Percentiles rank a stretch among this genome's conserved stretches.
phyloP scores from a whole-genome alignment of 2,888 invertebrate species.

The Caenorhabditis japonica region DNA sequence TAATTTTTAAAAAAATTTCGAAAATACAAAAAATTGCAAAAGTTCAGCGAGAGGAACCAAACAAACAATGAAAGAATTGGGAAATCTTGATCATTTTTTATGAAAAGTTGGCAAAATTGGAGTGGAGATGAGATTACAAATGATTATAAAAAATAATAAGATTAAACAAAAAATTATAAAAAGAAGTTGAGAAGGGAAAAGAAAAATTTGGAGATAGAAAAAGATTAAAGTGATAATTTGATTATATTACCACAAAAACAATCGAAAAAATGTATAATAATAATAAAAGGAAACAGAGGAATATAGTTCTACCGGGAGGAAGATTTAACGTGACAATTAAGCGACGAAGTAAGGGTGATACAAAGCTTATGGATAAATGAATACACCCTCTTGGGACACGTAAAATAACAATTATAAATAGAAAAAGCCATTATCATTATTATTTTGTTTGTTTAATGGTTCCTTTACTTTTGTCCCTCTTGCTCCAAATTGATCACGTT shows the following conservation, averaged over 20 bases:
- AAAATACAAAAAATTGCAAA: too few species aligned
- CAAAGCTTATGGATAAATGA: not conserved
- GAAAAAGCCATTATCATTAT: not conserved
- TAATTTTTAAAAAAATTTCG: too few species aligned
- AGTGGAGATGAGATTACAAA: conserved; percentile 25
- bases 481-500: conserved; percentile 79
- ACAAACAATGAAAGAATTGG: too few species aligned
- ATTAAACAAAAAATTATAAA: conserved; percentile 2
- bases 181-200: conserved; percentile 1
- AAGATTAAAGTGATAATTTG: conserved; percentile 24
- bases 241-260: not conserved
- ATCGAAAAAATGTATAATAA: too few species aligned
- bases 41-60: too few species aligned
- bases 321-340: conserved; percentile 16
- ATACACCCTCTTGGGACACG: conserved; percentile 2
- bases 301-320: conserved; percentile 19
- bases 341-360: conserved; percentile 10
- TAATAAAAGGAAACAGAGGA: too few species aligned
- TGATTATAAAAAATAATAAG: conserved; percentile 1
- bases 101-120: too few species aligned
- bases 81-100: too few species aligned
- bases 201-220: not conserved
- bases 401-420: conserved; percentile 23
- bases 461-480: conserved; percentile 67
- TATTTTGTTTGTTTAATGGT: not conserved